Percentiles rank a stretch among this genome's conserved stretches.
phyloP scores from a whole-genome alignment of 2,888 invertebrate genomes.

The Caenorhabditis japonica region DNA sequence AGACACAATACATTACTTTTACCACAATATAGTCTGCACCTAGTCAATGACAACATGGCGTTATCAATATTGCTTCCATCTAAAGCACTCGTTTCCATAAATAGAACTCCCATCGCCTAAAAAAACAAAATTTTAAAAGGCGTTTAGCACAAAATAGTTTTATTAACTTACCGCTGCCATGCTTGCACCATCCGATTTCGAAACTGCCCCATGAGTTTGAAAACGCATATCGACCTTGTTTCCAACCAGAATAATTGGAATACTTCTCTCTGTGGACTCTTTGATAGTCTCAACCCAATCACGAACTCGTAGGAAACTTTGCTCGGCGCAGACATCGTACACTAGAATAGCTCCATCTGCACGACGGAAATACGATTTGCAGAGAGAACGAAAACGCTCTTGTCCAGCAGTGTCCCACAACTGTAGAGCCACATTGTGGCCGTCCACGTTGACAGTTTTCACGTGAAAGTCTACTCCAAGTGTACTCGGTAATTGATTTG shows the following conservation, averaged over 20 bases:
- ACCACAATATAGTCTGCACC: constrained; percentile 48
- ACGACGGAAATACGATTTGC: constrained; percentile 82
- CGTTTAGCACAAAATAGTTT: background rate
- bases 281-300: constrained; percentile 82
- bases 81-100: constrained; percentile 73
- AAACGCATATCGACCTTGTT: constrained; percentile 81
- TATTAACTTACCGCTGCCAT: constrained; percentile 65
- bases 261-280: constrained; percentile 80
- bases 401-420: constrained; percentile 83
- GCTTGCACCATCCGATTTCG: constrained; percentile 59
- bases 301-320: constrained; percentile 81
- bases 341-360: constrained; percentile 82
- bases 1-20: background rate
- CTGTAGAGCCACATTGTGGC: constrained; percentile 79
- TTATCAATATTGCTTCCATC: constrained; percentile 72
- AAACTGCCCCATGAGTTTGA: constrained; percentile 60
- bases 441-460: constrained; percentile 80
- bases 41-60: constrained; percentile 68
- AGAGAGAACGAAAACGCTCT: constrained; percentile 82
- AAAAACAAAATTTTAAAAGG: constrained; percentile 20
- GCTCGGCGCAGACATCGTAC: constrained; percentile 82
- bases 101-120: constrained; percentile 68
- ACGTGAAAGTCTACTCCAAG: constrained; percentile 82
- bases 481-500: constrained; percentile 81
- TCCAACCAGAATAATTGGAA: constrained; percentile 81